Percentiles rank a stretch among this genome's conserved stretches.
Evolutionary conservation across 2,888 invertebrate species (phyloP).

Genomic region (Cybosia mesomella): DNA sequence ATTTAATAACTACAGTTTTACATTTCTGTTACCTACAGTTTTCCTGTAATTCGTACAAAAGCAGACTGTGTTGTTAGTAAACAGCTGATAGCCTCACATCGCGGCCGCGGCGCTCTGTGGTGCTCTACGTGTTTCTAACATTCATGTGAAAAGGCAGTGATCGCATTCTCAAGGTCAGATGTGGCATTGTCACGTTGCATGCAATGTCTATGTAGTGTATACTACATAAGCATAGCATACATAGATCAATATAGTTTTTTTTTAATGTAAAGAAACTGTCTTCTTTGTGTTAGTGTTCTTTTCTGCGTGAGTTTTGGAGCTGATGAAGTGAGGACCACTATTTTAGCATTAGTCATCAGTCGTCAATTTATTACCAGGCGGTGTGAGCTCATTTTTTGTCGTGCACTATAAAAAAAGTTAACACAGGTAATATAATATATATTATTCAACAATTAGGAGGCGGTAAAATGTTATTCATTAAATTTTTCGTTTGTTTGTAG

Average conservation of each 20-base stretch:
- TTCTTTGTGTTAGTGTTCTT: background rate
- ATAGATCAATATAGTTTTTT: too few species aligned
- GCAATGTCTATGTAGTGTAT: background rate
- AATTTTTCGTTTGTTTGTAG: background rate
- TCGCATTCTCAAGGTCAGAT: conserved; percentile 4
- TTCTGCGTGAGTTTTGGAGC: background rate
- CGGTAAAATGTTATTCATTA: background rate
- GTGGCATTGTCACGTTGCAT: background rate
- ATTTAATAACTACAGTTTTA: background rate
- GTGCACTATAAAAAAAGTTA: too few species aligned
- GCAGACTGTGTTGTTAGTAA: background rate
- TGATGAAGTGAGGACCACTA: background rate
- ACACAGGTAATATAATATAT: too few species aligned
- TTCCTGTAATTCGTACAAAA: background rate
- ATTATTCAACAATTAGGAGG: too few species aligned
- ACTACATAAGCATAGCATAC: background rate
- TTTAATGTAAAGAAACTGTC: too few species aligned
- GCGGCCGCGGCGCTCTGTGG: background rate
- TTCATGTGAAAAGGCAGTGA: background rate
- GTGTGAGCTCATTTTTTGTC: too few species aligned
- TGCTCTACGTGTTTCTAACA: background rate
- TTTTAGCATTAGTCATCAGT: too few species aligned
- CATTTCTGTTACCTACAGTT: background rate
- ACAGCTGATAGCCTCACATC: background rate
- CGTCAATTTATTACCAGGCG: too few species aligned